Base-by-base conservation (phyloP, 2,888 invertebrate species). In the Drosophila ezoana region DNA sequence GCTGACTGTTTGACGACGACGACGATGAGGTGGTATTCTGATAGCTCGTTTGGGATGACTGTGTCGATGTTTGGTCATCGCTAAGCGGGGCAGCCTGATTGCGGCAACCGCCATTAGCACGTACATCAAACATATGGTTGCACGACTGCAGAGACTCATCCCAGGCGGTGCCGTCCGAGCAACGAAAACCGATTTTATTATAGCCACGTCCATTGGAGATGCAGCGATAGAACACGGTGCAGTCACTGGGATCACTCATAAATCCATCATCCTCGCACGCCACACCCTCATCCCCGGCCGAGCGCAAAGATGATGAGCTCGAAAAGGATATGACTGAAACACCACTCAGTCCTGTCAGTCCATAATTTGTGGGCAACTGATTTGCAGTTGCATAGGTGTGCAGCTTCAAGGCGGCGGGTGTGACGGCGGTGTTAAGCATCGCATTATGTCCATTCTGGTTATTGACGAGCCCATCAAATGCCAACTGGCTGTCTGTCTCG, bases 121-220 rank as follows among this genome's bases (percentile, higher is more conserved):
- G 94, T 38, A 94, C 93, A 33, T 86, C 76, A 88, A 95, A 94
- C 49, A 94, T 93, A 90, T 96, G 94, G 91, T 97, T 96, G 90
- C 97, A 97, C 51, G 95, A 94, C 89, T 94, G 93, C 64, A 94
- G 92, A 54, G 93, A 92, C 62, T 94, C 93, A 92, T 96, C 96
- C 96, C 96, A 97, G 35, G 95, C 95, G 5, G 96, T 97, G 52
- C 96, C 96, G 58, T 95, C 94, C 3, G 95, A 95, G 90, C 97
- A 97, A 13, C 93, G 93, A 90, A 96, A 97, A 70, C 96, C 95
- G 89, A 95, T 95, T 91, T 94, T 95, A 48, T 92, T 94, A 80
- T 93, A 95, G 66, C 94, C 94, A 32, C 93, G 92, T 0, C 94
- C 94, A 86, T 94, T 93, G 63, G 93, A 93, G 20, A 96, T 96